phyloP scores from a whole-genome alignment of 1,140 invertebrate species.

The Agraylea sexmaculata region DNA sequence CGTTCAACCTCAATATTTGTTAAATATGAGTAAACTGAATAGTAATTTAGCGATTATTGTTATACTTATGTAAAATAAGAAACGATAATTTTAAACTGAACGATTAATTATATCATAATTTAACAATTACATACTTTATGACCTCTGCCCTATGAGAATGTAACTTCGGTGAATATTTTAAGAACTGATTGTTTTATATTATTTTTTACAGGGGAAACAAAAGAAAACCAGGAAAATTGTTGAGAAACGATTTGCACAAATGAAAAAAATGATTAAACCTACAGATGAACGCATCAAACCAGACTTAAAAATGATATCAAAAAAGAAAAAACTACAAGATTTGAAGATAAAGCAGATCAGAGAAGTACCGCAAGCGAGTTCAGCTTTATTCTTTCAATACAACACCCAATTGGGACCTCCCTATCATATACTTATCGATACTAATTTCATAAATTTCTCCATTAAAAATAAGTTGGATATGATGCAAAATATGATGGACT shows the following conservation, averaged over 20 bases:
- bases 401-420: constrained; percentile 98
- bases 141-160: neutral
- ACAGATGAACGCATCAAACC: constrained; percentile 78
- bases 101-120: too few relatives aligned
- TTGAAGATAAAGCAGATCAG: constrained; percentile 62
- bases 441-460: constrained; percentile 98
- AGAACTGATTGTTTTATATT: constrained; percentile 13
- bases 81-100: too few relatives aligned
- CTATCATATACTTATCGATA: constrained; percentile 93
- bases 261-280: constrained; percentile 78
- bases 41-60: neutral
- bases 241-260: constrained; percentile 70
- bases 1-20: neutral
- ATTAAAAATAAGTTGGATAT: constrained; percentile 98
- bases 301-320: constrained; percentile 45
- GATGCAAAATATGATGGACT: constrained; percentile 97
- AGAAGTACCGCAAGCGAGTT: constrained; percentile 77
- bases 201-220: constrained; percentile 53
- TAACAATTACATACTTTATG: neutral
- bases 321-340: constrained; percentile 57
- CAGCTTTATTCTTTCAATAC: constrained; percentile 94
- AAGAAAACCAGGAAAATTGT: constrained; percentile 65
- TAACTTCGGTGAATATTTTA: neutral
- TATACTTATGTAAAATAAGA: too few relatives aligned
- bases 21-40: neutral